These are phyloP conservation scores for Calameuta filiformis DNA, from an alignment of 2,888 invertebrate species.

Conservation along the genomic window DNA sequence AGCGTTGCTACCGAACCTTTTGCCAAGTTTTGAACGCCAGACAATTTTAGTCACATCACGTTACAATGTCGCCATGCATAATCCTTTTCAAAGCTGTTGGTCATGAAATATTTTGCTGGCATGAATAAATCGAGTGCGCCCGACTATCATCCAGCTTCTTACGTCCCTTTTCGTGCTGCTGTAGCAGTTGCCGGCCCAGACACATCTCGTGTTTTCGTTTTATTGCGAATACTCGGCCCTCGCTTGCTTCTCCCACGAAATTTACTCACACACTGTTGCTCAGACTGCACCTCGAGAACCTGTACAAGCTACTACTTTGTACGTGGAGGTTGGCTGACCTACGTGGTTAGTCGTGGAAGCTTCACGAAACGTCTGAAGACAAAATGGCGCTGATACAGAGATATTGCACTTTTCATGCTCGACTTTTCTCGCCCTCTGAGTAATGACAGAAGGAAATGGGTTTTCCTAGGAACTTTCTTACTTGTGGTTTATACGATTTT, in stretches of 20 bases:
- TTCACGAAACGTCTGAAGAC: slow-evolving; percentile 48
- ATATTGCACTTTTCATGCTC: slow-evolving; percentile 21
- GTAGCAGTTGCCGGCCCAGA: slow-evolving; percentile 26
- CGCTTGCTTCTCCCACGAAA: slow-evolving; percentile 24
- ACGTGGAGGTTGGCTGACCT: slow-evolving; percentile 49
- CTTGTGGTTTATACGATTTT: neutral
- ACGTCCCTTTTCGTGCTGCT: slow-evolving; percentile 8
- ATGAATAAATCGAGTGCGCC: slow-evolving; percentile 45
- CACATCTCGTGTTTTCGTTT: slow-evolving; percentile 29
- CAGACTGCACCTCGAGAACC: slow-evolving; percentile 24
- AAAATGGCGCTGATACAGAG: slow-evolving; percentile 20
- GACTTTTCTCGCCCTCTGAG: slow-evolving; percentile 7
- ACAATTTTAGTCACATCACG: slow-evolving; percentile 42
- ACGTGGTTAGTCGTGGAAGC: slow-evolving; percentile 39
- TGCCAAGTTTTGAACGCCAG: slow-evolving; percentile 46
- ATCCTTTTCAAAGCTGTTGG: slow-evolving; percentile 40
- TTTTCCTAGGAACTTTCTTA: neutral
- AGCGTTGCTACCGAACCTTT: slow-evolving; percentile 19
- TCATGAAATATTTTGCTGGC: slow-evolving; percentile 50
- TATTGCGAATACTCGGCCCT: slow-evolving; percentile 30
- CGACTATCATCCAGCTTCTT: neutral
- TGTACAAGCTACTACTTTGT: slow-evolving; percentile 30
- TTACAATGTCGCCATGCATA: slow-evolving; percentile 45
- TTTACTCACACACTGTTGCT: slow-evolving; percentile 27
- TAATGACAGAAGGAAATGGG: neutral